Evolutionary conservation across 2,888 invertebrate species (phyloP).

Genomic region (Oasisia sp.): DNA sequence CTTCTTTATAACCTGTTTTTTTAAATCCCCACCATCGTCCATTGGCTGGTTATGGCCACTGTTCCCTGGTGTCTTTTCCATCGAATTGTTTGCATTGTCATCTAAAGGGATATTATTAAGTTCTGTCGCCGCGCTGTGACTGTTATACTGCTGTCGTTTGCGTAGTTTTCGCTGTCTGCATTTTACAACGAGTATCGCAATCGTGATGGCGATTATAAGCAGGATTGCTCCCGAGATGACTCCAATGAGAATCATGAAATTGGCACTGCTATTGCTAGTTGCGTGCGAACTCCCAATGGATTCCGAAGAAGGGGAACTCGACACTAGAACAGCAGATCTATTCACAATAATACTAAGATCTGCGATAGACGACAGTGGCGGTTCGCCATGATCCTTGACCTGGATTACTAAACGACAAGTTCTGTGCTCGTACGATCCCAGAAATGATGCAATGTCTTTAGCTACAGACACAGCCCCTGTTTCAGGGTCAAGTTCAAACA

Average conservation of each 20-base stretch:
- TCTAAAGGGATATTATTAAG: background rate
- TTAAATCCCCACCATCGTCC: background rate
- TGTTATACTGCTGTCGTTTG: background rate
- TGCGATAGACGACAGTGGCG: background rate
- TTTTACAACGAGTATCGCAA: background rate
- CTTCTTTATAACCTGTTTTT: constrained; percentile 3
- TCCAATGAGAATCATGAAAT: background rate
- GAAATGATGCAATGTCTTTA: background rate
- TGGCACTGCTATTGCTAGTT: background rate
- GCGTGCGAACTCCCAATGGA: background rate
- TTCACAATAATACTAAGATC: background rate
- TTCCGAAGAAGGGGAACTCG: background rate
- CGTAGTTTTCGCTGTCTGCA: background rate
- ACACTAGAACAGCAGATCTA: background rate
- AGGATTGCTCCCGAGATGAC: background rate
- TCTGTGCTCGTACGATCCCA: background rate
- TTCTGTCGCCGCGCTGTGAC: background rate
- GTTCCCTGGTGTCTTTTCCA: background rate
- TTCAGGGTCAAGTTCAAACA: background rate
- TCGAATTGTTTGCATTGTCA: background rate
- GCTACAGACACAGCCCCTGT: background rate
- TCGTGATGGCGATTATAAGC: background rate
- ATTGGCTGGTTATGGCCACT: background rate
- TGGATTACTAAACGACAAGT: background rate
- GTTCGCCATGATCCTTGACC: background rate